Conservation (phyloP, 1,140 invertebrate genomes). For the Drosophila sturtevanti region DNA sequence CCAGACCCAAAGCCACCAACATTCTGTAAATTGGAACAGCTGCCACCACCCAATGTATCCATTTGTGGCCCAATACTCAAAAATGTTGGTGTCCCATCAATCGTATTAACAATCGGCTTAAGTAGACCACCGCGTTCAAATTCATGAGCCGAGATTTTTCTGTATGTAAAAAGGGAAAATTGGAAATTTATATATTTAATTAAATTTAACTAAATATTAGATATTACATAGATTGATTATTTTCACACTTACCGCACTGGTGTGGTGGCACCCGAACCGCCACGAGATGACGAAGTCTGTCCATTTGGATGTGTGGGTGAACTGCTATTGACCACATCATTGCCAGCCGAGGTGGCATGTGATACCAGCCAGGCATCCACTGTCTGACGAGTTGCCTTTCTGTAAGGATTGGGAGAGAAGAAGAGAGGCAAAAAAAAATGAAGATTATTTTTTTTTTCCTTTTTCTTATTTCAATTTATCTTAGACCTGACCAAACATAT, state of each 20-base stretch:
- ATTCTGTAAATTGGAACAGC: conserved; percentile 58
- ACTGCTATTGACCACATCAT: conserved; percentile 83
- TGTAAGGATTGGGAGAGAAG: conserved; percentile 83
- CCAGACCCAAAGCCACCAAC: conserved; percentile 56
- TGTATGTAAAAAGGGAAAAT: conserved; percentile 46
- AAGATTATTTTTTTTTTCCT: too few species aligned
- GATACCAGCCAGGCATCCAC: conserved; percentile 96
- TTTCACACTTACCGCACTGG: conserved; percentile 87
- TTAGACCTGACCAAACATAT: conserved; percentile 31
- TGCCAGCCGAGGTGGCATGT: conserved; percentile 89
- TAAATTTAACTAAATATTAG: not conserved
- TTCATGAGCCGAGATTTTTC: conserved; percentile 97
- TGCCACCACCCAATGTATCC: conserved; percentile 66
- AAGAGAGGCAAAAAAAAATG: too few species aligned
- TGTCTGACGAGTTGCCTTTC: conserved; percentile 95
- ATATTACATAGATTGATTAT: too few species aligned
- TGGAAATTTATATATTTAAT: not conserved
- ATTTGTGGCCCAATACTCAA: conserved; percentile 85
- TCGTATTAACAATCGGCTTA: conserved; percentile 95
- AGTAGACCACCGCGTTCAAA: conserved; percentile 95
- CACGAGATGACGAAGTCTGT: conserved; percentile 84
- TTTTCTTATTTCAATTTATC: not conserved
- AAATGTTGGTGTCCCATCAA: conserved; percentile 95
- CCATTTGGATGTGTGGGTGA: conserved; percentile 85
- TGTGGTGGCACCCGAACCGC: conserved; percentile 91